phyloP scores from a whole-genome alignment of 2,113 vertebrate species.

The Phaethon lepturus region DNA sequence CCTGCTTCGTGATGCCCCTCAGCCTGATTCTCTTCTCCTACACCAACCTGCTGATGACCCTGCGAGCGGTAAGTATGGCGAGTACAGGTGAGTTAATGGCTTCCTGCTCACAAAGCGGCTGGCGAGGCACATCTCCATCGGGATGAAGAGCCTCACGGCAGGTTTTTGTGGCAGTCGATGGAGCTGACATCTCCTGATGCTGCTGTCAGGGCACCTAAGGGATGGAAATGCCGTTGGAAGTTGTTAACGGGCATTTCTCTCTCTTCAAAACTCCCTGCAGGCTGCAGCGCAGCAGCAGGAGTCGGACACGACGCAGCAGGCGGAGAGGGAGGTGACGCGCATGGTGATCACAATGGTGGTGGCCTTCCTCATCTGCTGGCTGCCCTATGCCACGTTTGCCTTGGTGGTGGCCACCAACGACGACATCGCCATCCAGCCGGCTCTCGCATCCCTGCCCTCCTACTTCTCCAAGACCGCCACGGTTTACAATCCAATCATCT shows the following conservation, averaged over 20 bases:
- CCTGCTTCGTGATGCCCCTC: constrained; percentile 71
- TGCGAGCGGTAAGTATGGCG: constrained; percentile 31
- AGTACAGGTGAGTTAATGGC: fast-evolving
- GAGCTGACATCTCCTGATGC: neutral
- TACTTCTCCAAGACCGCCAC: constrained; percentile 77
- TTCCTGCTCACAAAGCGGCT: neutral
- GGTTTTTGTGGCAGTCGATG: neutral
- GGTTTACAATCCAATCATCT: constrained; percentile 73
- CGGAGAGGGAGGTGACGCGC: constrained; percentile 51
- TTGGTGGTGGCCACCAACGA: constrained; percentile 67
- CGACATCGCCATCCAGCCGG: constrained; percentile 53
- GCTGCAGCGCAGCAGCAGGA: constrained; percentile 48
- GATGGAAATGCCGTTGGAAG: neutral
- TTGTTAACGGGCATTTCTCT: fast-evolving
- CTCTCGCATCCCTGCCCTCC: constrained; percentile 68
- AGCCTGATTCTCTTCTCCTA: constrained; percentile 76
- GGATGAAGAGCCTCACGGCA: neutral
- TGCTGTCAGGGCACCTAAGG: neutral
- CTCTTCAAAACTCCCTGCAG: neutral
- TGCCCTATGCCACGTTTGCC: constrained; percentile 71
- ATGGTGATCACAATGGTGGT: constrained; percentile 73
- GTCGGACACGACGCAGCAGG: constrained; percentile 53
- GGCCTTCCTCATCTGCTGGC: constrained; percentile 74
- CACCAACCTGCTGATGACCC: constrained; percentile 60
- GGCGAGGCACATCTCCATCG: fast-evolving